Conservation (phyloP, 2,888 invertebrate genomes). For the Parapristionchus giblindavisi region DNA sequence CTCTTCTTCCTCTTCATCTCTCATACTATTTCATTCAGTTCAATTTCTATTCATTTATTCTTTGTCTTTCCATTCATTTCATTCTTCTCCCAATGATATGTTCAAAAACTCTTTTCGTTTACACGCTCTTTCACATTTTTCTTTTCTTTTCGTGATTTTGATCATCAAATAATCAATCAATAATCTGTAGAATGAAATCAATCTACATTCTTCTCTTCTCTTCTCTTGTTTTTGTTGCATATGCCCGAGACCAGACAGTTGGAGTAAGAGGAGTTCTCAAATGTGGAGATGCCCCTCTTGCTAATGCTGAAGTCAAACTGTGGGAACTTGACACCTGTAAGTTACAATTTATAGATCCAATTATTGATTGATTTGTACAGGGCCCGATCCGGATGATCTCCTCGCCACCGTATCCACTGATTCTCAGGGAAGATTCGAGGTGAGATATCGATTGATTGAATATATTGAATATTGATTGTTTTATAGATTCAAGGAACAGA, state of each 20-base stretch:
- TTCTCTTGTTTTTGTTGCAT: conserved; percentile 10
- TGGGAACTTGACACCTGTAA: conserved; percentile 39
- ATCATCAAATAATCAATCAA: background rate
- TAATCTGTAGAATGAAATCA: conserved; percentile 2
- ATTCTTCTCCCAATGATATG: no score
- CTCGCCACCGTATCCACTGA: conserved; percentile 30
- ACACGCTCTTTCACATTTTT: no score
- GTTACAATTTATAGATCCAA: background rate
- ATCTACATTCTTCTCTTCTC: conserved; percentile 34
- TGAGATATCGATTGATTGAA: no score
- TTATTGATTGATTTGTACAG: conserved; percentile 16
- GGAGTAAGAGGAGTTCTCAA: conserved; percentile 32
- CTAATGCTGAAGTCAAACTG: conserved; percentile 33
- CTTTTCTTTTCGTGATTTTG: no score
- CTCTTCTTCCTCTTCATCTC: no score
- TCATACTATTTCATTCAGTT: no score
- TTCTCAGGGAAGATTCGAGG: conserved; percentile 33
- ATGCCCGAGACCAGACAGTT: conserved; percentile 20
- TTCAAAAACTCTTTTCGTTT: no score
- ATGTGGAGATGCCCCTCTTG: conserved; percentile 30
- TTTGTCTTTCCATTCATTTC: no score
- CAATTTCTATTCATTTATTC: no score
- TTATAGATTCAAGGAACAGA: conserved; percentile 6
- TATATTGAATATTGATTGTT: background rate
- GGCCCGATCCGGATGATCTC: conserved; percentile 38